Conservation (phyloP, 2,797 vertebrate genomes). For the Percopsis omiscomaycus region DNA sequence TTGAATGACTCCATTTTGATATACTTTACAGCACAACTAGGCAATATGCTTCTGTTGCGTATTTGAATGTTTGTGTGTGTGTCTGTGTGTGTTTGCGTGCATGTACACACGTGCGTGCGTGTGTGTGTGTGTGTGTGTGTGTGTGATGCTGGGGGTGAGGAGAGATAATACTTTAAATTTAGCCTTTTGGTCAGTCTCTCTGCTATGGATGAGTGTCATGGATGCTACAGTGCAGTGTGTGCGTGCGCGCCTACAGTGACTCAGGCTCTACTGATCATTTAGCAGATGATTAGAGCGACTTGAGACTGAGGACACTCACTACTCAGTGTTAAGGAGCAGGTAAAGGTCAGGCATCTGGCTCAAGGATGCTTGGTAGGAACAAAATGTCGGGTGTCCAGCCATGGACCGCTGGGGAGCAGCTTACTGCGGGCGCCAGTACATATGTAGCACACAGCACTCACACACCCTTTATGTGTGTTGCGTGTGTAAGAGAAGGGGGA, state of each 20-base stretch:
- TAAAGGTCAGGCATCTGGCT: too few relatives aligned
- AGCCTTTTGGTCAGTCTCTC: background rate
- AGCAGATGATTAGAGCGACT: background rate
- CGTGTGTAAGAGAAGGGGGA: slow-evolving; percentile 2
- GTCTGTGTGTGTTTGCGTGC: background rate
- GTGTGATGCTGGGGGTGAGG: background rate
- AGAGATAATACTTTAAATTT: too few relatives aligned
- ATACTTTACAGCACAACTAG: too few relatives aligned
- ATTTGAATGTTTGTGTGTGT: background rate
- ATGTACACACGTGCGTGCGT: too few relatives aligned
- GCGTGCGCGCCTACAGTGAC: background rate
- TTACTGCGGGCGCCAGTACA: background rate
- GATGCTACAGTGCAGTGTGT: slow-evolving; percentile 7
- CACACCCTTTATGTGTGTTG: slow-evolving; percentile 18
- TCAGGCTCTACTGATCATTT: slow-evolving; percentile 13
- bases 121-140: background rate
- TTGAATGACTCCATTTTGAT: too few relatives aligned
- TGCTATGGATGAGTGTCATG: slow-evolving; percentile 25
- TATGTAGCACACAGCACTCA: background rate
- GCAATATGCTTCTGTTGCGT: too few relatives aligned
- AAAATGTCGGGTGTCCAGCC: too few relatives aligned
- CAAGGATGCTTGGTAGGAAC: too few relatives aligned
- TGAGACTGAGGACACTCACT: too few relatives aligned
- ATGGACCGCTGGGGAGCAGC: too few relatives aligned
- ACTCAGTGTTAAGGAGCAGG: too few relatives aligned